Conservation (phyloP, 2,888 invertebrate genomes). For the Cyrtodaria siliqua region DNA sequence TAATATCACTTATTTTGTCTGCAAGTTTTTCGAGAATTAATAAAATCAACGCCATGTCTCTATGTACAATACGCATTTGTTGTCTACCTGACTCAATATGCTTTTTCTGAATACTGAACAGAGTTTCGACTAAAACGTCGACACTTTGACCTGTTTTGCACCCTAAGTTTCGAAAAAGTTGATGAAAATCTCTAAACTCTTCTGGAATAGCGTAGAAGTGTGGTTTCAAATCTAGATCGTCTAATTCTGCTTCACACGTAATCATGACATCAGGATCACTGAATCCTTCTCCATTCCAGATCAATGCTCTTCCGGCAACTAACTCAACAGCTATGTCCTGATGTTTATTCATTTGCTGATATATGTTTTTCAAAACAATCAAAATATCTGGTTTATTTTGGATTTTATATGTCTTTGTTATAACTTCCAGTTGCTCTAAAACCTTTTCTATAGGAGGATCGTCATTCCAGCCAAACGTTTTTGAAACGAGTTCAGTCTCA, state of each 20-base stretch:
- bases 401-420: constrained; percentile 31
- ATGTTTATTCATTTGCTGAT: constrained; percentile 9
- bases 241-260: constrained; percentile 1
- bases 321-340: not conserved
- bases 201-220: constrained; percentile 40
- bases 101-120: not conserved
- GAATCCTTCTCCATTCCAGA: constrained; percentile 56
- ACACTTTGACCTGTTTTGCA: constrained; percentile 10
- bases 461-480: constrained; percentile 26
- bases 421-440: constrained; percentile 38
- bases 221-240: constrained; percentile 35
- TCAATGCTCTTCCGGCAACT: constrained; percentile 1
- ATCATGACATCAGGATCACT: constrained; percentile 12
- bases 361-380: constrained; percentile 35
- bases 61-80: not conserved
- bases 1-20: constrained; percentile 3
- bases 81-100: not conserved
- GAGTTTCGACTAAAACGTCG: constrained; percentile 9
- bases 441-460: constrained; percentile 31
- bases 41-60: constrained; percentile 44
- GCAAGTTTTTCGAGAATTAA: constrained; percentile 48
- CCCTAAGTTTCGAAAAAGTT: constrained; percentile 1
- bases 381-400: constrained; percentile 32
- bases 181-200: constrained; percentile 30
- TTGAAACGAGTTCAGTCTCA: not conserved